A percentile compares a stretch with the other conserved stretches of the same genome.
Evolutionary conservation across 2,113 vertebrate species (phyloP).

Genomic region (Beaufortia kweichowensis): DNA sequence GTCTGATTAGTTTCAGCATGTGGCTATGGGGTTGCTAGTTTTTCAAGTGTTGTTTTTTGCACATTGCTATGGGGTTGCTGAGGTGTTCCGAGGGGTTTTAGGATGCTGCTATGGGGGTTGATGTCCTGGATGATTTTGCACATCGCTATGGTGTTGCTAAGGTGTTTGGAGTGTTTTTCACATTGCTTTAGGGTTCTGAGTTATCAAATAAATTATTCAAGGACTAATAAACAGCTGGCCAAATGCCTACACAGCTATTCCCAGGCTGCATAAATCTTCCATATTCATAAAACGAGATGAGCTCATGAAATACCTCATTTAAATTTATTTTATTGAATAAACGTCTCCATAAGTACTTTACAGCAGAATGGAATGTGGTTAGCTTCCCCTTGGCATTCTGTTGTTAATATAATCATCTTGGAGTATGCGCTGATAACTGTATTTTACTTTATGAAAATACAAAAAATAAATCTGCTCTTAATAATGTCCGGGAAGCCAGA

Average conservation of each 20-base stretch:
- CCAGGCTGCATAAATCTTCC: background rate
- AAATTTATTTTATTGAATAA: constrained; percentile 87
- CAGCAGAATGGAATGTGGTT: constrained; percentile 91
- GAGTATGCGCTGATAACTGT: constrained; percentile 60
- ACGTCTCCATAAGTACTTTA: constrained; percentile 66
- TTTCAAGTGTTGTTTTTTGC: no score
- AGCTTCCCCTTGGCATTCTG: constrained; percentile 75
- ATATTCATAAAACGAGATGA: background rate
- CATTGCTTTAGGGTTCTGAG: no score
- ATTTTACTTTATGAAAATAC: constrained; percentile 60
- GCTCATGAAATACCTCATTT: constrained; percentile 16
- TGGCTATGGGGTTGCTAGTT: no score
- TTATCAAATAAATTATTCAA: no score
- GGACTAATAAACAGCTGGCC: background rate
- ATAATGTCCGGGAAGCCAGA: constrained; percentile 15
- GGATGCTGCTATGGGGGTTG: no score
- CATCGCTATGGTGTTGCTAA: no score
- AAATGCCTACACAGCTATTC: background rate
- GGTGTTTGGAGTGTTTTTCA: no score
- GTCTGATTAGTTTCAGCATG: background rate
- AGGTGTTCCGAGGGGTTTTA: no score
- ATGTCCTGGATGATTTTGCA: no score
- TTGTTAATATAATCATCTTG: constrained; percentile 82
- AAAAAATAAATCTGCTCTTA: constrained; percentile 32
- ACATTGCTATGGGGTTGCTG: no score